Percentiles rank a stretch among this genome's conserved stretches.
Conservation (phyloP, 2,888 invertebrate species). For the Synanthedon tipuliformis region DNA sequence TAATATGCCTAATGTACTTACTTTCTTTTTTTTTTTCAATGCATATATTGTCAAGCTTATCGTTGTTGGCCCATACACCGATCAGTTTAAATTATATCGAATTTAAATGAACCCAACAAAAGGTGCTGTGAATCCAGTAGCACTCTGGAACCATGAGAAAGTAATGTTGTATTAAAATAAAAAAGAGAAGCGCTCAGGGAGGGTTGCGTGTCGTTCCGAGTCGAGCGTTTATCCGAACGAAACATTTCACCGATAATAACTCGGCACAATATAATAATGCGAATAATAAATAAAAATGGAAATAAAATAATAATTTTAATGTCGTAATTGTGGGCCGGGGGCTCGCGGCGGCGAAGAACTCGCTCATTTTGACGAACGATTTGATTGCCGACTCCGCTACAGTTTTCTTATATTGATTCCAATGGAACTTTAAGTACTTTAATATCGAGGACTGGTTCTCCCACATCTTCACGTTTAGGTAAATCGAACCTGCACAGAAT, state of each 20-base stretch:
- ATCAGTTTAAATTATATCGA: background rate
- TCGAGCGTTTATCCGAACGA: constrained; percentile 66
- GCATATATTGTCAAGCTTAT: constrained; percentile 8
- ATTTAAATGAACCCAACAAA: too few species aligned
- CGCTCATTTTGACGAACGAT: constrained; percentile 46
- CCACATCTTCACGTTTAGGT: constrained; percentile 8
- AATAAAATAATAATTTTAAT: constrained; percentile 71
- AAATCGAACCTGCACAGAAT: too few species aligned
- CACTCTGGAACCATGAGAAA: constrained; percentile 52
- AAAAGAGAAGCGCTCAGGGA: constrained; percentile 21
- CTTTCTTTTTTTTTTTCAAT: too few species aligned
- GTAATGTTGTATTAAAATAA: constrained; percentile 43
- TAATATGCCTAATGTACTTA: too few species aligned
- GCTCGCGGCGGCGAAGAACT: constrained; percentile 40
- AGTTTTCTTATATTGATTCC: constrained; percentile 46
- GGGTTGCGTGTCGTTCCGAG: constrained; percentile 56
- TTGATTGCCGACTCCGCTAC: constrained; percentile 39
- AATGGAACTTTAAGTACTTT: constrained; percentile 37
- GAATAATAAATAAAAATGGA: constrained; percentile 71
- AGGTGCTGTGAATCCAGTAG: constrained; percentile 55
- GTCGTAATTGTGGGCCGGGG: constrained; percentile 64
- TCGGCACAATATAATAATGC: constrained; percentile 71
- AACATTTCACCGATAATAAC: constrained; percentile 71
- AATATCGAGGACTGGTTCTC: constrained; percentile 35
- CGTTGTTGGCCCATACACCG: background rate